Evolutionary conservation across 2,113 vertebrate genomes (phyloP).

Genomic region (Macaca mulatta): DNA sequence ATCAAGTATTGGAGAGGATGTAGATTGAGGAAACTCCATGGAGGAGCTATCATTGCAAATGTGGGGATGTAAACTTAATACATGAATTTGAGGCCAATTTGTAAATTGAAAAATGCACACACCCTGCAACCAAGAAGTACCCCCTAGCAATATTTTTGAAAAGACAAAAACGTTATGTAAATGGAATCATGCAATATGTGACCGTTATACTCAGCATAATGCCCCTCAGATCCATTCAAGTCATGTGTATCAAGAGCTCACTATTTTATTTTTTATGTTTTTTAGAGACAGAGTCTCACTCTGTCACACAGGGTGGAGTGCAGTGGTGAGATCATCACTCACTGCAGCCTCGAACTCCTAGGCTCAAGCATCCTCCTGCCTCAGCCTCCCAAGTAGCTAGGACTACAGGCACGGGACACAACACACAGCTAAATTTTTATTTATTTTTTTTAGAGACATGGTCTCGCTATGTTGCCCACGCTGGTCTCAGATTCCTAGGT

Average conservation of each 20-base stretch:
- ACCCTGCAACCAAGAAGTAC: neutral
- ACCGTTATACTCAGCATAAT: neutral
- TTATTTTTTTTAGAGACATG: too few relatives aligned
- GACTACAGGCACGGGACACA: too few relatives aligned
- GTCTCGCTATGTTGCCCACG: too few relatives aligned
- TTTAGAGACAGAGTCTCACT: too few relatives aligned
- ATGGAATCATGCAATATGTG: neutral
- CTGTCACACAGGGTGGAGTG: too few relatives aligned
- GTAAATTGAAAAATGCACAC: neutral
- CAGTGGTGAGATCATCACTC: too few relatives aligned
- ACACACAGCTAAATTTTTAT: too few relatives aligned
- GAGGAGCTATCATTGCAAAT: neutral
- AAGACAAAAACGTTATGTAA: neutral
- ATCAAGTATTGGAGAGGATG: neutral
- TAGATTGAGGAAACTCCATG: neutral
- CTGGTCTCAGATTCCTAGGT: too few relatives aligned
- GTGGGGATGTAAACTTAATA: neutral
- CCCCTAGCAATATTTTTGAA: neutral
- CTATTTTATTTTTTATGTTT: neutral
- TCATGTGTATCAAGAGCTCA: neutral
- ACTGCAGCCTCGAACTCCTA: too few relatives aligned
- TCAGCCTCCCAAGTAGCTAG: too few relatives aligned
- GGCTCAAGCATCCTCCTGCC: too few relatives aligned
- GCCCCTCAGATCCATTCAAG: neutral
- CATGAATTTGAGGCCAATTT: neutral